Evolutionary conservation across 2,888 invertebrate species (phyloP), one percentile per base, ranked within the genome.

Genomic region (Opisthograptis luteolata): DNA sequence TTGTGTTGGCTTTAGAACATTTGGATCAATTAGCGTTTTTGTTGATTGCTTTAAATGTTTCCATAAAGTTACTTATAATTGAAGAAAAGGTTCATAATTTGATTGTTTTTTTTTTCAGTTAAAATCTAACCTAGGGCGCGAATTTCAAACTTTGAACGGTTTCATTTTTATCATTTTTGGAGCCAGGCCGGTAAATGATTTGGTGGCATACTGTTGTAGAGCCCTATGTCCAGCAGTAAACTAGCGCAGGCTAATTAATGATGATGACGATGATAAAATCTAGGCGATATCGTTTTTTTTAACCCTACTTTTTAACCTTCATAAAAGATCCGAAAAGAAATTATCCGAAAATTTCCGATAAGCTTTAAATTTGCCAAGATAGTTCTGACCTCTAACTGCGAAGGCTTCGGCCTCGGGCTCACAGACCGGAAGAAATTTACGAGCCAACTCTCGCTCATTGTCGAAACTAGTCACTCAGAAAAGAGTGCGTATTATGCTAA

Each of bases 401-500:
- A 30, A 37, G 12, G 2, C 22, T 34, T 37, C 6, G 36, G 6
- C 19, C 9, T 30, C 25, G 25, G 41, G 28, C 35, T 49, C 42
- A 36, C 27, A n/a, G 31, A 2, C 27, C 48, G 60, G 60, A 60
- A 58, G 55, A 48, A 55, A 60, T 58, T 60, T 60, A 60, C 43
- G 19, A 48, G 2, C 10, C 14, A 46, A 50, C 39, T 50, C 35
- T 47, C 46, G 40, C 51, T 56, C 56, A 46, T 56, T 59, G 59
- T 59, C 54, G 44, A 31, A 56, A 56, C 56, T 48, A 60, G 58
- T 60, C 60, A 51, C 52, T 60, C 53, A 53, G 55, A 58, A 48
- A 52, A 55, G 43, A 30, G 49, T 39, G 36, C 42, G 60, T 40
- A 55, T 52, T 50, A 55, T 45, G 48, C 51, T 34, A 44, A 57